Evolutionary conservation across 2,888 invertebrate genomes (phyloP).

Genomic region (Latrodectus elegans): DNA sequence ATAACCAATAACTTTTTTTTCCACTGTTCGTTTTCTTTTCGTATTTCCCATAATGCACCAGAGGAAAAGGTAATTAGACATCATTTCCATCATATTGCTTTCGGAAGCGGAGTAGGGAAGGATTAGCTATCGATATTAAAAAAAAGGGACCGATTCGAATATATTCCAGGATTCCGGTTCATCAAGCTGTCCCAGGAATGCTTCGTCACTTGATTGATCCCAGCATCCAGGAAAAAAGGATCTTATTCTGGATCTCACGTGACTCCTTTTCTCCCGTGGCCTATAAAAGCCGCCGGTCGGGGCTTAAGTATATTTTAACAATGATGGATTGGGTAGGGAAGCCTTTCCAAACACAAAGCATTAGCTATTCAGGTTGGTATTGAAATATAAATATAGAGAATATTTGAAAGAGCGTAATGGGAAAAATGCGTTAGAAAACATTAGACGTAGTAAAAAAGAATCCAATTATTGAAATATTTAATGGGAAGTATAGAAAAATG

Average conservation of each 20-base stretch:
- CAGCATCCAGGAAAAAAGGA: conserved; percentile 1
- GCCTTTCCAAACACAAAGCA: neutral
- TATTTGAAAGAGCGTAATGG: too few relatives aligned
- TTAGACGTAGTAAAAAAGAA: too few relatives aligned
- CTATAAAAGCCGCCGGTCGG: neutral
- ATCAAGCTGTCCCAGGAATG: conserved; percentile 26
- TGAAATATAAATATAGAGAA: too few relatives aligned
- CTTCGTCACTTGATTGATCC: conserved; percentile 32
- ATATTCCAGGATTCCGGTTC: conserved; percentile 7
- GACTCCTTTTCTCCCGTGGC: neutral
- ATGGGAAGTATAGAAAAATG: too few relatives aligned
- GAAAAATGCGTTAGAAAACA: too few relatives aligned
- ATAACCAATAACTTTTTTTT: too few relatives aligned
- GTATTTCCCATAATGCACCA: neutral
- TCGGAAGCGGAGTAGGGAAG: neutral
- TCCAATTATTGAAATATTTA: too few relatives aligned
- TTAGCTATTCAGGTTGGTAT: too few relatives aligned
- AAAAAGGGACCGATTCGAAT: conserved; percentile 2
- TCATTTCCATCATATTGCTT: conserved; percentile 22
- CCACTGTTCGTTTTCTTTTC: neutral
- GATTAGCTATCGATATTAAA: conserved; percentile 52
- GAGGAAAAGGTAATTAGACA: conserved; percentile 19
- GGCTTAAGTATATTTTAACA: neutral
- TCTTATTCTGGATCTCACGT: neutral
- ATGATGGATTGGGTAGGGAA: neutral